A percentile compares a stretch with the other conserved stretches of the same genome.
Conservation (phyloP, 2,113 vertebrate species). For the Spea multiplicata region DNA sequence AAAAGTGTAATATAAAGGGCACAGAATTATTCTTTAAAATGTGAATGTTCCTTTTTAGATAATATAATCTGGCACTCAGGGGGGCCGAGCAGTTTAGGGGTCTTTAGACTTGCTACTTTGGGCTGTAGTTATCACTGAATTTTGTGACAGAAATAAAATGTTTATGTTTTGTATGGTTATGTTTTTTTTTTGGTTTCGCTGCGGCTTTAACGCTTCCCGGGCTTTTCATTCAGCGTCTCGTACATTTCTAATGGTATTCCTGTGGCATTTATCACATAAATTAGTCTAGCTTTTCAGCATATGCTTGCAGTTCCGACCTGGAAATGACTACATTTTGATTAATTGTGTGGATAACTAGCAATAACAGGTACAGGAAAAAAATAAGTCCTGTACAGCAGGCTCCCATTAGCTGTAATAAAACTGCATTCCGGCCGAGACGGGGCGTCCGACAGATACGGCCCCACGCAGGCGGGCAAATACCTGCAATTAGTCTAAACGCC, state of each 20-base stretch:
- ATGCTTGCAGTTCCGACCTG: neutral
- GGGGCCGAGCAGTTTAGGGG: too few species aligned
- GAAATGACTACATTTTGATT: slow-evolving; percentile 6
- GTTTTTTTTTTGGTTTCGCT: too few species aligned
- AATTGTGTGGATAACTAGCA: slow-evolving; percentile 3
- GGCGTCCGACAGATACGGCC: neutral
- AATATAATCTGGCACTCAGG: too few species aligned
- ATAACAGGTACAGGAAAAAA: neutral
- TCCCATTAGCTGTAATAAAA: neutral
- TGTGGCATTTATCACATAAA: neutral
- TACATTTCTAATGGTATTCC: neutral
- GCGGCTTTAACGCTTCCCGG: too few species aligned
- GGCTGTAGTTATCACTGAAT: too few species aligned
- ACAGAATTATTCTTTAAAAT: too few species aligned
- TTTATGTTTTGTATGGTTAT: too few species aligned
- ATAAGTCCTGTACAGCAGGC: neutral
- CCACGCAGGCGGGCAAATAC: neutral
- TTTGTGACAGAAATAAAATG: too few species aligned
- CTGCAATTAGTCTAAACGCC: neutral
- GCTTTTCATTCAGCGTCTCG: neutral
- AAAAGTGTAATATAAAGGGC: too few species aligned
- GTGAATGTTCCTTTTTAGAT: too few species aligned
- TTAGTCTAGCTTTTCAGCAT: neutral
- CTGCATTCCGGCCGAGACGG: neutral
- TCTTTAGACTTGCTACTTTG: too few species aligned